These are phyloP conservation scores for Metellina segmentata DNA, from an alignment of 2,888 invertebrate genomes.

Conservation along the genomic window DNA sequence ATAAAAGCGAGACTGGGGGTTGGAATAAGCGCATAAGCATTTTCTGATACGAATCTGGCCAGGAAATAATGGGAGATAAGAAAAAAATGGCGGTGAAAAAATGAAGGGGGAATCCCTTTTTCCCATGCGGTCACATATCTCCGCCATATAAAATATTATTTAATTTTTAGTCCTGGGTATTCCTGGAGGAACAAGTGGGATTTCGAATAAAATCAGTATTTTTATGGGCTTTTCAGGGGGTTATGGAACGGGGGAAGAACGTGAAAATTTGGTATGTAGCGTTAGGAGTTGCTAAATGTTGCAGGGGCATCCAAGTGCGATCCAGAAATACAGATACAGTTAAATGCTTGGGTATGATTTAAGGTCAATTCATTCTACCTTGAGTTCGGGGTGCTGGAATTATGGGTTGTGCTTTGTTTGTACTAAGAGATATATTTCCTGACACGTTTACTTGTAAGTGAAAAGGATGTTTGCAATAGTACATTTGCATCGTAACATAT, in stretches of 20 bases:
- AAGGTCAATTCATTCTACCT: background rate
- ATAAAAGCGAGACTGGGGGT: conserved; percentile 34
- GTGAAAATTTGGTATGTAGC: background rate
- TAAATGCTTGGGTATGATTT: background rate
- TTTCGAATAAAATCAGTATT: conserved; percentile 41
- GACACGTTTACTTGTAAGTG: no score
- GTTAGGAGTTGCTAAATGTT: conserved; percentile 3
- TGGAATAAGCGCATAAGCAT: conserved; percentile 70
- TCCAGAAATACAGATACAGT: no score
- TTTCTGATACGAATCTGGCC: conserved; percentile 71
- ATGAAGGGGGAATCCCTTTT: conserved; percentile 37
- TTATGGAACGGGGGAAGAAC: background rate
- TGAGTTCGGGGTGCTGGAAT: background rate
- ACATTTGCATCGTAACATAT: no score
- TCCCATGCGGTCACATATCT: conserved; percentile 56
- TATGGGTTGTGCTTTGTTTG: background rate
- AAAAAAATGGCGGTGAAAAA: conserved; percentile 48
- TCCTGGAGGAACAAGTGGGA: conserved; percentile 29
- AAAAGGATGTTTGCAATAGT: no score
- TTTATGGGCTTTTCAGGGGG: conserved; percentile 35
- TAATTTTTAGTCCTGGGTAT: conserved; percentile 54
- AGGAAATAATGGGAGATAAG: conserved; percentile 53
- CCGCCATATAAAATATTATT: conserved; percentile 66
- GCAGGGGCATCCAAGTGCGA: background rate
- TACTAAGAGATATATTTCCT: no score